phyloP scores from a whole-genome alignment of 1,140 invertebrate species.

The Spodoptera frugiperda region DNA sequence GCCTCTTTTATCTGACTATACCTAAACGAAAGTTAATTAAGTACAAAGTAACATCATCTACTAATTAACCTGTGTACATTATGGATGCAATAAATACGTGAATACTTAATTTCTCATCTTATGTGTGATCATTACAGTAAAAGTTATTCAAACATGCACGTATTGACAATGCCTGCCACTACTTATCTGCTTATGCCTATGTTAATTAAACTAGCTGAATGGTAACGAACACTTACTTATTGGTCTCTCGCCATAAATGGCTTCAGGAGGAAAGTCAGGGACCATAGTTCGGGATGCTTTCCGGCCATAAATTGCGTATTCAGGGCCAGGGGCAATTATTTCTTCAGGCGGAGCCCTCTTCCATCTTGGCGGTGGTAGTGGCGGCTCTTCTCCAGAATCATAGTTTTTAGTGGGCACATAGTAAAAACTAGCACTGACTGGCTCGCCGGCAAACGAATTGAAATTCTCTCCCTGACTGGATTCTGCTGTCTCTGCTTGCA shows the following conservation, averaged over 20 bases:
- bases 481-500: conserved; percentile 86
- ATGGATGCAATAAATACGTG: no score
- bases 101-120: conserved; percentile 23
- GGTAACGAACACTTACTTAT: conserved; percentile 68
- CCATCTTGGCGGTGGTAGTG: conserved; percentile 62
- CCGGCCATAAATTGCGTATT: conserved; percentile 70
- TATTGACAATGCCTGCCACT: neutral
- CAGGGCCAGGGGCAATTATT: conserved; percentile 68
- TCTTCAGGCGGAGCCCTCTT: conserved; percentile 66
- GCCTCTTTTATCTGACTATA: neutral
- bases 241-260: conserved; percentile 68
- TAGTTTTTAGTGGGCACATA: conserved; percentile 85
- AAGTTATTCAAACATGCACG: neutral
- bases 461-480: conserved; percentile 83
- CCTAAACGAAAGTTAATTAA: conserved; percentile 8
- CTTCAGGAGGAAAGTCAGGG: conserved; percentile 37
- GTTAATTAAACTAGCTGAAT: neutral
- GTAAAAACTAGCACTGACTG: conserved; percentile 86
- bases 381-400: conserved; percentile 74
- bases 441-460: conserved; percentile 82
- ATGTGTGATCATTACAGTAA: neutral
- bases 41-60: neutral
- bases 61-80: no score
- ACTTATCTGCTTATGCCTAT: neutral
- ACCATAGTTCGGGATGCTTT: conserved; percentile 67